Evolutionary conservation across 2,113 vertebrate genomes (phyloP), one percentile per base, ranked within the genome.

Genomic region (Pimephales promelas): DNA sequence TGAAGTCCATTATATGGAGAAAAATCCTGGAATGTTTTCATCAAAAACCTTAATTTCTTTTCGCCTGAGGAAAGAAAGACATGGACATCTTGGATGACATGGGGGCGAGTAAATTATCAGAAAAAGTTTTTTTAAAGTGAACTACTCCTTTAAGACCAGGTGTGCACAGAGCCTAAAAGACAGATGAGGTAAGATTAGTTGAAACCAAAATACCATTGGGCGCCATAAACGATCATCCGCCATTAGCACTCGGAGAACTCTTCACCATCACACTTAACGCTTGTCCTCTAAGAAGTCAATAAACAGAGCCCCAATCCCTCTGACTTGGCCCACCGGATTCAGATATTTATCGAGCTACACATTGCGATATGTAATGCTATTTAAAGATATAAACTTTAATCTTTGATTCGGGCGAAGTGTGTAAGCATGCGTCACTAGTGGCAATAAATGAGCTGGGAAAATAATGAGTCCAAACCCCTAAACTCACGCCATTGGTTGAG

Each of bases 271-370:
- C 68, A 45, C 68, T 72, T 72, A 72, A 45, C 68, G 5, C 22
- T 18, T 68, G 64, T 70, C 66, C 70, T 34, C 78, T 80, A 64
- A 80, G 43, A 80, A 66, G 61, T 76, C 79, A 57, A 82, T 82
- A 68, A 20, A 4, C n/a, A 45, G 34, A 47, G 61, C 45, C 47
- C 56, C 11, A n/a, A 10, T n/a, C 49, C 40, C 62, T 66, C 24
- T 66, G 62, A 80, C 40, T 52, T 61, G 45, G 40, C 11, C 22
- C 31, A 72, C 66, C 79, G 47, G 84, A 24, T 76, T 68, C 28
- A 75, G 31, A 66, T 76, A 85, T 85, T 82, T 49, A 86, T 84
- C 16, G 7, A 68, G 24, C 45, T n/a, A 31, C 8, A 34, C 72
- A 28, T 31, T 74, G 72, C 26, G 10, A 52, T 72, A 26, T 18